These are phyloP conservation scores for Siphlonurus alternatus DNA, from an alignment of 2,888 invertebrate species.

Conservation along the genomic window DNA sequence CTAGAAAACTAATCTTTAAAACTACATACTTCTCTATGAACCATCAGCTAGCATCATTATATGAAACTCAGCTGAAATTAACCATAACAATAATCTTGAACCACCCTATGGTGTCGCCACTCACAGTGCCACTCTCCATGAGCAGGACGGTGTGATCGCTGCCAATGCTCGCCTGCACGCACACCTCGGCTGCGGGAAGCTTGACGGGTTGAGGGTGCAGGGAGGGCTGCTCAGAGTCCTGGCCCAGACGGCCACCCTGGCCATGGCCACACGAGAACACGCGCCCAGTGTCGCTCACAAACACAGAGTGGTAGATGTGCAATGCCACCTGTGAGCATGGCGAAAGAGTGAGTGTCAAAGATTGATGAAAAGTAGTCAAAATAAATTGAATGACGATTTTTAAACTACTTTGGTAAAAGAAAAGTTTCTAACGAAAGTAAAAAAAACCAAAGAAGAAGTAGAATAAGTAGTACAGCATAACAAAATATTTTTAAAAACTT, in stretches of 20 bases:
- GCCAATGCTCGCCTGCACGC: slow-evolving; percentile 34
- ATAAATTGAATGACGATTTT: neutral
- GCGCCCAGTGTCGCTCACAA: slow-evolving; percentile 36
- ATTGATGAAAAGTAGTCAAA: neutral
- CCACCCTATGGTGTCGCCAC: no score
- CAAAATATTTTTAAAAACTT: no score
- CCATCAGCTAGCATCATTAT: no score
- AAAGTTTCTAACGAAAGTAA: no score
- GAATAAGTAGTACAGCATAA: no score
- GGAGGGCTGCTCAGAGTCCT: slow-evolving; percentile 38
- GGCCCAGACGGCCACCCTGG: slow-evolving; percentile 57
- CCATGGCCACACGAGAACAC: slow-evolving; percentile 70
- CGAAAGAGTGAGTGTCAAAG: slow-evolving; percentile 3
- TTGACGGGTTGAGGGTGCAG: slow-evolving; percentile 33
- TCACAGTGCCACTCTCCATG: slow-evolving; percentile 42
- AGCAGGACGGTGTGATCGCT: slow-evolving; percentile 50
- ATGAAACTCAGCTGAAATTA: no score
- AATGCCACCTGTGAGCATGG: slow-evolving; percentile 41
- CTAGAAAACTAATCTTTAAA: no score
- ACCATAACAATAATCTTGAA: no score
- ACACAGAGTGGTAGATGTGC: slow-evolving; percentile 59
- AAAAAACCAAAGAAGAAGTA: neutral
- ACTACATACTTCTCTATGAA: no score
- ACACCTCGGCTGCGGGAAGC: slow-evolving; percentile 24
- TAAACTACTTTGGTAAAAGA: neutral